These are phyloP conservation scores for Neotragus moschatus DNA, from an alignment of 2,113 vertebrate species.

Conservation along the genomic window DNA sequence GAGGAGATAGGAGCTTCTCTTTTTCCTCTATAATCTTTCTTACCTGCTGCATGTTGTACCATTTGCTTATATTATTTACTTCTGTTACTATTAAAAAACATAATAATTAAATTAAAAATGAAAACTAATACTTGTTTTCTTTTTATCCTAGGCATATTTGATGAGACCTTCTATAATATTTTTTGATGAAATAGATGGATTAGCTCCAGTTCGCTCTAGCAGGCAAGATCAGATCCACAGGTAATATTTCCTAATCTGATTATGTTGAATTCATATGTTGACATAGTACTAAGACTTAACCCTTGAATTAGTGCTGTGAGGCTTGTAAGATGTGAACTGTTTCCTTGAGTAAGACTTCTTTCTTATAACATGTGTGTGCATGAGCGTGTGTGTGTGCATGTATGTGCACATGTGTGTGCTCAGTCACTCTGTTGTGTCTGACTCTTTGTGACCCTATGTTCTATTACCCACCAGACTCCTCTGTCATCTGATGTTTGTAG, in stretches of 20 bases:
- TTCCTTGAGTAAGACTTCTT: background rate
- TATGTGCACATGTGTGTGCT: background rate
- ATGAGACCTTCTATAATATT: conserved; percentile 99
- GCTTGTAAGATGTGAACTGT: background rate
- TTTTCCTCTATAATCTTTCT: background rate
- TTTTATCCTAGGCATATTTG: conserved; percentile 91
- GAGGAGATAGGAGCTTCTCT: background rate
- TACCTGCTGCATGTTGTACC: background rate
- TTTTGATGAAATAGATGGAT: conserved; percentile 99
- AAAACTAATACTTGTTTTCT: conserved; percentile 20
- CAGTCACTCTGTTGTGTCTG: background rate
- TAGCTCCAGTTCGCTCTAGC: conserved; percentile 98
- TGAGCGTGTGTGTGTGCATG: accelerated
- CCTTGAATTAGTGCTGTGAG: background rate
- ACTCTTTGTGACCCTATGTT: background rate
- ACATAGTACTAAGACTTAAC: background rate
- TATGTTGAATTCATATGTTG: background rate
- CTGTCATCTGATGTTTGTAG: background rate
- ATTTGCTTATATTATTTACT: conserved; percentile 46
- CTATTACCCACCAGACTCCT: background rate
- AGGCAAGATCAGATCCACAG: conserved; percentile 99
- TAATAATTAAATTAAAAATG: conserved; percentile 6
- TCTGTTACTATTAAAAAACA: background rate
- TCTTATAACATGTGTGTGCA: background rate
- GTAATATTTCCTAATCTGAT: conserved; percentile 77